phyloP scores from a whole-genome alignment of 2,113 vertebrate genomes.

The Paramisgurnus dabryanus region DNA sequence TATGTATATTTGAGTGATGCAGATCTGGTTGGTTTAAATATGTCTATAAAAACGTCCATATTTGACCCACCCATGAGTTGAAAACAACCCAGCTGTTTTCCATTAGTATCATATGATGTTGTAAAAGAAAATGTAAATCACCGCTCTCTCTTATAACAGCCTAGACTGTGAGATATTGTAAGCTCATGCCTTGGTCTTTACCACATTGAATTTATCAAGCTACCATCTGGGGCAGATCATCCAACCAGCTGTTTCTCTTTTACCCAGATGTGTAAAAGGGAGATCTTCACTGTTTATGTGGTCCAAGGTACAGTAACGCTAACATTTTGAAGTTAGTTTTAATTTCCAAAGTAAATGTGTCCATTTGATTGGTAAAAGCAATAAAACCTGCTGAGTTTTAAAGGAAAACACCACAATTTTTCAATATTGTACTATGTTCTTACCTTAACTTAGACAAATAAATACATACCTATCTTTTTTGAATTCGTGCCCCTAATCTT shows the following conservation, averaged over 20 bases:
- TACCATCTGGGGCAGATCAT: constrained; percentile 24
- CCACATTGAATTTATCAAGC: background rate
- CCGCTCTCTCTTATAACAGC: constrained; percentile 1
- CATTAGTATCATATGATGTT: background rate
- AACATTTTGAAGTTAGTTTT: too few relatives aligned
- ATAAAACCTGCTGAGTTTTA: background rate
- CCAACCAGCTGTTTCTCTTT: constrained; percentile 37
- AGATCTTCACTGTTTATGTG: background rate
- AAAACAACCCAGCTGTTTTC: too few relatives aligned
- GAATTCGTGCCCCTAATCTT: too few relatives aligned
- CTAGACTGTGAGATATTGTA: background rate
- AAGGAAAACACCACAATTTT: too few relatives aligned
- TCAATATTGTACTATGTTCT: too few relatives aligned
- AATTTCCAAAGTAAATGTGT: background rate
- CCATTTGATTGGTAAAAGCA: background rate
- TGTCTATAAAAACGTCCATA: too few relatives aligned
- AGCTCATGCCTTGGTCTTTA: constrained; percentile 11
- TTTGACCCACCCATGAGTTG: too few relatives aligned
- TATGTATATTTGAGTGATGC: too few relatives aligned
- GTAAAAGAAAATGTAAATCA: background rate
- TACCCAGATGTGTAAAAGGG: constrained; percentile 11
- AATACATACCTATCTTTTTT: too few relatives aligned
- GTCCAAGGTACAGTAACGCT: background rate
- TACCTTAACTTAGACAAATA: too few relatives aligned
- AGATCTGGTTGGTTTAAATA: too few relatives aligned